A percentile compares a stretch with the other conserved stretches of the same genome.
Evolutionary conservation across 2,888 invertebrate genomes (phyloP).

Genomic region (Lithophane semibrunnea): DNA sequence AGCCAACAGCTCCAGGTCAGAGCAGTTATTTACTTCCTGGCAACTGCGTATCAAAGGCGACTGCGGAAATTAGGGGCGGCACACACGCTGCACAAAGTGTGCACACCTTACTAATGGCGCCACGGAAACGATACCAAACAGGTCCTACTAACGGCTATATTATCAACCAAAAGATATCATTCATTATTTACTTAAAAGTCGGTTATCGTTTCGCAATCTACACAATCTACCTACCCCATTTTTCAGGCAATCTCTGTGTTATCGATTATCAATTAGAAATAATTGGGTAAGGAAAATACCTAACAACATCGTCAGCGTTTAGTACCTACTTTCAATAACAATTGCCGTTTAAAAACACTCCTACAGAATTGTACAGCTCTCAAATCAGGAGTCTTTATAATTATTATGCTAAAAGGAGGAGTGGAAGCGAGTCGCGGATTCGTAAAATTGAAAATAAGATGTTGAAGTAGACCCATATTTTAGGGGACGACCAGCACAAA

Average conservation of each 20-base stretch:
- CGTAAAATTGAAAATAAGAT: conserved; percentile 61
- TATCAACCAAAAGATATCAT: conserved; percentile 44
- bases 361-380: conserved; percentile 51
- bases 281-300: conserved; percentile 58
- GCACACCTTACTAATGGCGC: conserved; percentile 65
- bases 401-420: conserved; percentile 46
- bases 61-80: conserved; percentile 71
- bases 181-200: conserved; percentile 42
- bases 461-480: conserved; percentile 59
- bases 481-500: conserved; percentile 52
- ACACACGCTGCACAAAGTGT: conserved; percentile 66
- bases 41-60: conserved; percentile 65
- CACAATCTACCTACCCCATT: conserved; percentile 30
- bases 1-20: conserved; percentile 32
- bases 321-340: conserved; percentile 56
- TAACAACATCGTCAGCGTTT: conserved; percentile 42
- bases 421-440: conserved; percentile 26
- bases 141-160: conserved; percentile 48
- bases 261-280: conserved; percentile 62
- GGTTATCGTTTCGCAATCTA: conserved; percentile 38
- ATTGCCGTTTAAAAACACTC: conserved; percentile 57
- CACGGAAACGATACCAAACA: conserved; percentile 62
- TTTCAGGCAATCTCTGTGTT: conserved; percentile 41
- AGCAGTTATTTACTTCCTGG: conserved; percentile 60
- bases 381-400: conserved; percentile 61